A percentile compares a stretch with the other conserved stretches of the same genome.
phyloP scores from a whole-genome alignment of 2,888 invertebrate genomes.

The Acanthacorydalis orientalis region DNA sequence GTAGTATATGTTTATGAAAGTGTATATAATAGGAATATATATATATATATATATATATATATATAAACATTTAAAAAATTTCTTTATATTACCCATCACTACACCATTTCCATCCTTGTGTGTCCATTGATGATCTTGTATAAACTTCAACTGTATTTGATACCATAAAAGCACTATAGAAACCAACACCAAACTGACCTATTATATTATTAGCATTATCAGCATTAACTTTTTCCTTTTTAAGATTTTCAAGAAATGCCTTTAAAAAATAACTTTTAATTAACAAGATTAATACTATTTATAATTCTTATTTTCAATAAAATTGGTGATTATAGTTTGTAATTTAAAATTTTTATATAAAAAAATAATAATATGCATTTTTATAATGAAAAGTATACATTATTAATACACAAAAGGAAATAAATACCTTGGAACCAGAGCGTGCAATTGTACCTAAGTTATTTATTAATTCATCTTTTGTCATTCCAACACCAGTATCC shows the following conservation, averaged over 20 bases:
- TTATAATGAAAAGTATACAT: not conserved
- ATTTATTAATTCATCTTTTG: slow-evolving; percentile 72
- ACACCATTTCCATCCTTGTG: slow-evolving; percentile 68
- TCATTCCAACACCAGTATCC: slow-evolving; percentile 94
- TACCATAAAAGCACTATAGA: slow-evolving; percentile 96
- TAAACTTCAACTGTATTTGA: slow-evolving; percentile 88
- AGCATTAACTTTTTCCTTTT: slow-evolving; percentile 40
- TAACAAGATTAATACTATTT: not conserved
- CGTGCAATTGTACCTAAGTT: slow-evolving; percentile 92
- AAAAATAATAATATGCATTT: not conserved
- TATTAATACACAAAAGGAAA: slow-evolving; percentile 3
- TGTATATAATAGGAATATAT: too few relatives aligned
- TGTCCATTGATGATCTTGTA: slow-evolving; percentile 52
- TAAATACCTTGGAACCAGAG: slow-evolving; percentile 73
- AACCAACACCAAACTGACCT: slow-evolving; percentile 97
- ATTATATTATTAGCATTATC: slow-evolving; percentile 64
- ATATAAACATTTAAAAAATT: slow-evolving; percentile 1
- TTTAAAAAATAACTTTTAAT: slow-evolving; percentile 15
- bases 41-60: not conserved
- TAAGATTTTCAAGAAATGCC: slow-evolving; percentile 74
- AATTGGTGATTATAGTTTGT: too few relatives aligned
- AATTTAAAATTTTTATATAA: too few relatives aligned
- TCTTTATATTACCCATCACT: slow-evolving; percentile 62
- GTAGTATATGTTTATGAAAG: not conserved
- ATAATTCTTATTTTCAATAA: too few relatives aligned